Base-by-base conservation (phyloP, 2,113 vertebrate genomes). In the Ceuthmochares aereus region DNA sequence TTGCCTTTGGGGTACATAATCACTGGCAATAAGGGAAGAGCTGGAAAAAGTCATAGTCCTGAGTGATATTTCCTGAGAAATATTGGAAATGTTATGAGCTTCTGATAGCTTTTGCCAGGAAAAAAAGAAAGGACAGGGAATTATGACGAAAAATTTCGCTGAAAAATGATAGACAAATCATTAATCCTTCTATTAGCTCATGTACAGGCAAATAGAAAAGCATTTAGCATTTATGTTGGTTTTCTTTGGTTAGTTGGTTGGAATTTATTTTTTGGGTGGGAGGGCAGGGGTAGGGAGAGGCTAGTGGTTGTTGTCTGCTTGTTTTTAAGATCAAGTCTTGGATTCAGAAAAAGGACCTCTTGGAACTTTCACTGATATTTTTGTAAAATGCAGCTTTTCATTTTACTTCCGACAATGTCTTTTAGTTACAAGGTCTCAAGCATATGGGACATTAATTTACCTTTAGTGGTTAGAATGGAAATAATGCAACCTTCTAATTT, bases 1-100 rank as follows among this genome's bases (percentile, higher is more conserved):
- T 96, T 74, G 83, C 67, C 42, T 84, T 86, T 88, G 56, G 51
- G 18, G 37, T 87, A 72, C 36, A 66, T 70, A 86, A 81, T 70
- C 21, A 36, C 13, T 60, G 37, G 11, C 47, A 93, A 77, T 77
- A 23, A 94, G 19, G 1, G 7, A 78, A 56, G 52, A 85, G 76
- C 12, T 72, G 76, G 58, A 81, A 92, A 89, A 89, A 84, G 5
- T 63, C 30, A 29, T 22, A 88, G n/a, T 83, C 22, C 42, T 89
- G 54, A 83, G 23, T 21, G 86, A 19, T 85, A 90, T 80, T 91
- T 89, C 20, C 18, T 45, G 43, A 42, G 66, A 52, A 14, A 30
- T 75, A 86, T 81, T 93, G 76, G 73, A 84, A 88, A 60, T 49
- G 12, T 56, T 92, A 59, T 17, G 26, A 84, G n/a, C 59, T 88